phyloP scores from a whole-genome alignment of 2,113 vertebrate species.

The Hippopotamus amphibius region DNA sequence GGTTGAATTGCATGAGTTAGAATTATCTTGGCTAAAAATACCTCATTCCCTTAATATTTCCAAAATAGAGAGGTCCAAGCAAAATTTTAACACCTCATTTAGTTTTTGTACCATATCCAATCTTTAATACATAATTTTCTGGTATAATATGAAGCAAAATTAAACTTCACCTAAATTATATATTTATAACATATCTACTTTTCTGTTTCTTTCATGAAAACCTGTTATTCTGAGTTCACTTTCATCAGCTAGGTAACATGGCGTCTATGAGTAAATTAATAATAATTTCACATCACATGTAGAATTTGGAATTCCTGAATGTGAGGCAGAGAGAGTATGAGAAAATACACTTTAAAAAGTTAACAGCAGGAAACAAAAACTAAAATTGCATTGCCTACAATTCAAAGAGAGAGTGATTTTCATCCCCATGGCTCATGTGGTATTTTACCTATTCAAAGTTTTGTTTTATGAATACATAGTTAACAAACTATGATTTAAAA shows the following conservation, averaged over 20 bases:
- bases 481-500: neutral
- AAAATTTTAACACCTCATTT: conserved; percentile 60
- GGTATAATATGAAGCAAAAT: conserved; percentile 41
- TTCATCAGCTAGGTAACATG: neutral
- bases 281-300: neutral
- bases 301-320: conserved; percentile 45
- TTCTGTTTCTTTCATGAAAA: conserved; percentile 38
- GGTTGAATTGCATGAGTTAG: neutral
- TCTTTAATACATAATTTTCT: conserved; percentile 38
- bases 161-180: conserved; percentile 9
- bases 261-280: neutral
- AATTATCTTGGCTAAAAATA: conserved; percentile 59
- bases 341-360: neutral
- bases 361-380: neutral
- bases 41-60: conserved; percentile 33
- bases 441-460: conserved; percentile 18
- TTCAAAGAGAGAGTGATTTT: neutral
- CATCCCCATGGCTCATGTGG: neutral
- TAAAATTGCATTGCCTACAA: neutral
- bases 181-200: conserved; percentile 22
- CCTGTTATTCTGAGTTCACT: conserved; percentile 35
- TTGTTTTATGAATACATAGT: conserved; percentile 1
- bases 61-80: conserved; percentile 59
- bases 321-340: neutral
- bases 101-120: conserved; percentile 48